These are phyloP conservation scores for Hyles vespertilio DNA, from an alignment of 1,140 invertebrate species.

Conservation along the genomic window DNA sequence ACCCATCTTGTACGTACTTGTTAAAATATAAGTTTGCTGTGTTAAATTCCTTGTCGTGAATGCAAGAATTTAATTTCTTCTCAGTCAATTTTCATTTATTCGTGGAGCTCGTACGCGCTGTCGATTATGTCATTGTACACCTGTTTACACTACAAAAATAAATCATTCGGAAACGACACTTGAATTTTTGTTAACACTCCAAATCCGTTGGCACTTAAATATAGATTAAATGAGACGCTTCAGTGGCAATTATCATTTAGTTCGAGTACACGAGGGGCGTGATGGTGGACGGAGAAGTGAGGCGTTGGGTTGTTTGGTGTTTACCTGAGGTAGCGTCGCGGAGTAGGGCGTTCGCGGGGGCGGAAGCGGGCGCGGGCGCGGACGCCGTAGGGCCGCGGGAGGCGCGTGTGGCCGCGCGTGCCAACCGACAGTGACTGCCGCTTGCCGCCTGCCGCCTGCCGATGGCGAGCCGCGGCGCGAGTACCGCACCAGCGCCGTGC, in stretches of 20 bases:
- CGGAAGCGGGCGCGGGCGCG: constrained; percentile 41
- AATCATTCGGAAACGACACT: constrained; percentile 39
- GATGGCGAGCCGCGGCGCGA: constrained; percentile 22
- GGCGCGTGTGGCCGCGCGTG: constrained; percentile 60
- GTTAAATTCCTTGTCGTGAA: too few species aligned
- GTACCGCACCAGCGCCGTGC: constrained; percentile 22
- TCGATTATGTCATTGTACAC: constrained; percentile 36
- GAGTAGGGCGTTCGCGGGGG: constrained; percentile 23
- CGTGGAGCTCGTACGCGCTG: neutral
- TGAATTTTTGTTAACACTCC: constrained; percentile 46
- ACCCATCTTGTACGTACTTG: too few species aligned
- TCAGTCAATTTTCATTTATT: too few species aligned
- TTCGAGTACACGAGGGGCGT: constrained; percentile 25
- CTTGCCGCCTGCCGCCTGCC: constrained; percentile 51
- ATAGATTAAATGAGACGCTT: constrained; percentile 20
- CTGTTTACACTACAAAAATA: constrained; percentile 51
- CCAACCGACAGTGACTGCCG: constrained; percentile 62
- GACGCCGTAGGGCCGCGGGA: constrained; percentile 43
- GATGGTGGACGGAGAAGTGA: constrained; percentile 8
- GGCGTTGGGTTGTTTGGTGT: constrained; percentile 22
- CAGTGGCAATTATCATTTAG: constrained; percentile 19
- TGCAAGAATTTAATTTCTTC: too few species aligned
- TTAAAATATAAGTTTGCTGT: too few species aligned
- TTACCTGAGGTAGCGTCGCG: constrained; percentile 50
- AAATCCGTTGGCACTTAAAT: constrained; percentile 30